These are phyloP conservation scores for Hestina assimilis DNA, from an alignment of 1,140 invertebrate species.

Conservation along the genomic window DNA sequence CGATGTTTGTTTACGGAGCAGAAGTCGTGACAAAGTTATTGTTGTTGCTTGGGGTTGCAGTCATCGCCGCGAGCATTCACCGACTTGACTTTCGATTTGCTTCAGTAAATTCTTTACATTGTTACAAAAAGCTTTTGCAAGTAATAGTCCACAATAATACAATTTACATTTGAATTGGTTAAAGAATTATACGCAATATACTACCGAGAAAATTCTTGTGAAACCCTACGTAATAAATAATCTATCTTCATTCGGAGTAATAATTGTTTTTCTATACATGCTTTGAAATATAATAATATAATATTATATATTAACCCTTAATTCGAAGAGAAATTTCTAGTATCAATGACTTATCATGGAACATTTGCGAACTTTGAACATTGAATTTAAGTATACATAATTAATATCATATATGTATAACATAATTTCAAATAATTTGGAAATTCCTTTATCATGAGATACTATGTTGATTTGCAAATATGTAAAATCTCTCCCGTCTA, in stretches of 20 bases:
- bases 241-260: too few species aligned
- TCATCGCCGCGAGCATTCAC: slow-evolving; percentile 6
- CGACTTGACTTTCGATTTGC: background rate
- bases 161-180: background rate
- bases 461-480: slow-evolving; percentile 12
- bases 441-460: background rate
- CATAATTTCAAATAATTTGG: background rate
- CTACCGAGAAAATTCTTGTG: too few species aligned
- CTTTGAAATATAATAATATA: too few species aligned
- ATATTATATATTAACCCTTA: too few species aligned
- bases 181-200: too few species aligned
- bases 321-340: too few species aligned
- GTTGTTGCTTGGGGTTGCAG: slow-evolving; percentile 11
- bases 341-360: too few species aligned
- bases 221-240: too few species aligned
- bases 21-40: slow-evolving; percentile 25
- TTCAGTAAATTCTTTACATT: slow-evolving; percentile 3
- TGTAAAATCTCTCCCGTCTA: slow-evolving; percentile 4
- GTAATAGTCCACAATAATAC: background rate
- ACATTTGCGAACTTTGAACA: too few species aligned
- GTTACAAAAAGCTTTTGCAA: background rate
- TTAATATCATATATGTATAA: background rate
- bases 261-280: too few species aligned
- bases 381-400: background rate
- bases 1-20: slow-evolving; percentile 17